Evolutionary conservation across 2,113 vertebrate genomes (phyloP), one percentile per base, ranked within the genome.

Genomic region (Tonatia bakeri): DNA sequence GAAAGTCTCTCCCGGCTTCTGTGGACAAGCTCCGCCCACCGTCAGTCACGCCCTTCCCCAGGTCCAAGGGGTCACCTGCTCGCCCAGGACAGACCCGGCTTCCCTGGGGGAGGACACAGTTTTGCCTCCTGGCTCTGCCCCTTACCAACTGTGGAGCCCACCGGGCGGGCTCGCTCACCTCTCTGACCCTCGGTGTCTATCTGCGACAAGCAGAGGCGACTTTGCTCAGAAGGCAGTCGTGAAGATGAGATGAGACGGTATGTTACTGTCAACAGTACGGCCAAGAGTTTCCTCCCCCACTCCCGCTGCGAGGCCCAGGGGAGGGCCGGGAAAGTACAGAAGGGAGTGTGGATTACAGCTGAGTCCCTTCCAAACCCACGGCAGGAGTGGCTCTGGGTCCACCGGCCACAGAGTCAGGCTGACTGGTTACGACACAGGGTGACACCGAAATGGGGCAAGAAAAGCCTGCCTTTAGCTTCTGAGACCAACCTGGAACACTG

Each of bases 1-100:
- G n/a, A n/a, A n/a, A n/a, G 0, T 17, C 1, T 0, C 14, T 16
- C 52, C 2, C 7, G 9, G 16, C 22, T 86, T 13, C 0, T 17
- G 0, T 0, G 24, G 13, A 28, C 67, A 28, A 76, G 69, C 28
- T 45, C 61, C 36, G 5, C 7, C 1, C n/a, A 3, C 19, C 19
- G n/a, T 24, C 22, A 0, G n/a, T 24, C 22, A 0, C 13, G 24
- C 67, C 64, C 38, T 54, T 14, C 5, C 56, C 26, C 16, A 2
- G 9, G n/a, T 19, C 85, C 93, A 50, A 1, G 0, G 5, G 11
- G 56, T 15, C 54, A 4, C 79, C 70, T 16, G n/a, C 19, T 22
- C 7, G 2, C 0, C 28, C 26, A 15, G 20, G 40, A 40, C 14
- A 36, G 64, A 31, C 54, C 36, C 13, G 22, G 69, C 26, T 13